Evolutionary conservation across 2,888 invertebrate species (phyloP), one percentile per base, ranked within the genome.

Genomic region (Agrotis clavis): DNA sequence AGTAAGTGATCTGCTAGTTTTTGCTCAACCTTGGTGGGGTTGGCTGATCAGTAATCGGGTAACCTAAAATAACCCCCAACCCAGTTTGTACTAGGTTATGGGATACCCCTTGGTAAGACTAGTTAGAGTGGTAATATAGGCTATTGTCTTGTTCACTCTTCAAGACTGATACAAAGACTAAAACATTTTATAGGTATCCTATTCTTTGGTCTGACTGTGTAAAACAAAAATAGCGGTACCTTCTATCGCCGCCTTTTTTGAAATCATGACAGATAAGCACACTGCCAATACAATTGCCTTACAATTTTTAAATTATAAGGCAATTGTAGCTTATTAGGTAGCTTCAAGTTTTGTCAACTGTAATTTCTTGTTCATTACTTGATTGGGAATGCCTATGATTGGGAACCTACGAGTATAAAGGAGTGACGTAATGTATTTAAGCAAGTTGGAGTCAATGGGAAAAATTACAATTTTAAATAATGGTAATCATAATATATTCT

Each of bases 251-350:
- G 19, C 30, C 19, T 51, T 54, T 56, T 56, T 48, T 56, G 11
- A 48, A 67, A 13, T 41, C 5, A 25, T 66, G 21, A 69, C n/a
- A 35, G 54, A 66, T 35, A 14, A 21, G 7, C 13, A n/a, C n/a
- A n/a, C n/a, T n/a, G 21, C 7, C 5, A 0, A 6, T 19, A n/a
- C n/a, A n/a, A n/a, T n/a, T n/a, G n/a, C n/a, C n/a, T n/a, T n/a
- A n/a, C n/a, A n/a, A n/a, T n/a, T 47, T 19, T 18, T 7, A 5
- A 9, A 25, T 35, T 41, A 14, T 35, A 50, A 50, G 35, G 5
- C 25, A 25, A n/a, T 19, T 16, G 1, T 35, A 63, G 25, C 21
- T 35, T 47, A 21, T 11, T 35, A 50, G 11, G 7, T 56, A 16
- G n/a, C 47, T 16, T 59, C 19, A 13, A 4, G 21, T 21, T 21